Evolutionary conservation across 2,888 invertebrate species (phyloP).

Genomic region (Rhyacophila evoluta): DNA sequence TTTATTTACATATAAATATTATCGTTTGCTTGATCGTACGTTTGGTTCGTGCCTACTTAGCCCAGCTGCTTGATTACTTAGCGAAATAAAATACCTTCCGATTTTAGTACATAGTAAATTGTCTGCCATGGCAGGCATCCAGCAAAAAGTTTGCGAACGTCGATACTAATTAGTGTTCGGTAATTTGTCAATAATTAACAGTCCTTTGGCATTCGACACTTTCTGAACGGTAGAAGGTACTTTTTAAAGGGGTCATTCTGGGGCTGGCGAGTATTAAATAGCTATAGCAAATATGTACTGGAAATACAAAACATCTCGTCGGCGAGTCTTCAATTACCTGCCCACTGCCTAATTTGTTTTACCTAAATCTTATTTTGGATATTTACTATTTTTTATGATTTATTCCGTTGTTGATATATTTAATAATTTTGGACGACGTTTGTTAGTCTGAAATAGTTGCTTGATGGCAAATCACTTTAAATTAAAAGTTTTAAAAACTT

Average conservation of each 20-base stretch:
- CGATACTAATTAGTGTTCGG: conserved; percentile 32
- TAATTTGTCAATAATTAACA: conserved; percentile 37
- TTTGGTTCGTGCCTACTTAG: too few relatives aligned
- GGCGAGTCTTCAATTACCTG: background rate
- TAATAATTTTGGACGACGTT: too few relatives aligned
- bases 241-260: conserved; percentile 4
- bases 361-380: background rate
- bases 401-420: too few relatives aligned
- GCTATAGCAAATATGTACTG: too few relatives aligned
- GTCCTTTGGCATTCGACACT: conserved; percentile 36
- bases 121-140: background rate
- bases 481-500: too few relatives aligned
- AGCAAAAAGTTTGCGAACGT: background rate
- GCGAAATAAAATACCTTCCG: background rate
- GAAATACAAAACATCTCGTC: background rate
- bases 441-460: too few relatives aligned
- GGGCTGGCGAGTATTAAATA: conserved; percentile 9
- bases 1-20: too few relatives aligned
- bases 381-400: too few relatives aligned
- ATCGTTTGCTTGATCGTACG: too few relatives aligned
- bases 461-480: too few relatives aligned
- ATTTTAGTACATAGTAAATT: background rate
- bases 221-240: background rate
- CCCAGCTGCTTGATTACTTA: too few relatives aligned
- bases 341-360: background rate